Percentiles rank a stretch among this genome's conserved stretches.
phyloP scores from a whole-genome alignment of 2,797 vertebrate genomes.

The Catharus ustulatus region DNA sequence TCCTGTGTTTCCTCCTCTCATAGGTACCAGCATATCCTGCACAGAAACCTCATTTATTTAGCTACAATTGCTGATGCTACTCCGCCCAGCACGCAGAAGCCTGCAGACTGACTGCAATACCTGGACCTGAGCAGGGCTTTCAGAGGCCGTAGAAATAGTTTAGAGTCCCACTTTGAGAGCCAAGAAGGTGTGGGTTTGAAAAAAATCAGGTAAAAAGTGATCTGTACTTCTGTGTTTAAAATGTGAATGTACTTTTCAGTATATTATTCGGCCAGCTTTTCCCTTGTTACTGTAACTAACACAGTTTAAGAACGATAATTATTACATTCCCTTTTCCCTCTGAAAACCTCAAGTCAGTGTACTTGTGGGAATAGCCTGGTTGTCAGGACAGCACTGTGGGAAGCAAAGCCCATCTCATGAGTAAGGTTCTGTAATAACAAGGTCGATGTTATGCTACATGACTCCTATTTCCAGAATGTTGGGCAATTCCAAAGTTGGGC shows the following conservation, averaged over 20 bases:
- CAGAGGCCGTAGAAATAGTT: not conserved
- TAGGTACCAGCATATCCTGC: conserved; percentile 95
- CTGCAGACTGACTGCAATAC: conserved; percentile 11
- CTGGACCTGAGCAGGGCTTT: fast-evolving
- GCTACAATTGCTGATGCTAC: conserved; percentile 91
- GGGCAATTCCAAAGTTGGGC: too few species aligned
- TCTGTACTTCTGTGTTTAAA: not conserved
- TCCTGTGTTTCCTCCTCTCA: not conserved
- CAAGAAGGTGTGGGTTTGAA: not conserved
- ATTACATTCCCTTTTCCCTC: not conserved
- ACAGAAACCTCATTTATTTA: conserved; percentile 94
- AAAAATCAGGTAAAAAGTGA: not conserved
- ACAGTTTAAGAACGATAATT: not conserved
- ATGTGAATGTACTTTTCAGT: not conserved
- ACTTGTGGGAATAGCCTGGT: not conserved
- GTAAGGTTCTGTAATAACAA: fast-evolving
- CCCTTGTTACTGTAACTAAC: not conserved
- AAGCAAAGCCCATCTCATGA: not conserved
- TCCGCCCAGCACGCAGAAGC: conserved; percentile 61
- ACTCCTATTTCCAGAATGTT: fast-evolving
- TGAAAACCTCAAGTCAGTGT: not conserved
- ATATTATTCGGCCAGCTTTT: not conserved
- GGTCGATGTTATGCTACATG: not conserved
- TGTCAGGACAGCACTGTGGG: not conserved
- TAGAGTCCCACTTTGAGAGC: not conserved